Evolutionary conservation across 2,888 invertebrate genomes (phyloP).

Genomic region (Brenthis hecate): DNA sequence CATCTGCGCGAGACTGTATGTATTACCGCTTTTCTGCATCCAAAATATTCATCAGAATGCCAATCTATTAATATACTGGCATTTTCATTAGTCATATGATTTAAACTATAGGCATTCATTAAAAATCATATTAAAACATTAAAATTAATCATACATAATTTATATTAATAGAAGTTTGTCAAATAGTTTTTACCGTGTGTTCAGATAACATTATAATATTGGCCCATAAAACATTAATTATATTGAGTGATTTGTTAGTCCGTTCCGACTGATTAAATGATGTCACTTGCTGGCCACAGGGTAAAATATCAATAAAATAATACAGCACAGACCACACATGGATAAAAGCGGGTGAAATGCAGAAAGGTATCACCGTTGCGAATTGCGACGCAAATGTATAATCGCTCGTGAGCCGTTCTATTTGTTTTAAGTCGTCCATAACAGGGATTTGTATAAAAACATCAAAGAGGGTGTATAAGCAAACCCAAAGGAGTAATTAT

Average conservation of each 20-base stretch:
- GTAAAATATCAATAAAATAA: slow-evolving; percentile 55
- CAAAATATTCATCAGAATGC: slow-evolving; percentile 37
- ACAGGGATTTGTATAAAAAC: slow-evolving; percentile 78
- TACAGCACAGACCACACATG: slow-evolving; percentile 73
- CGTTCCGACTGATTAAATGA: slow-evolving; percentile 57
- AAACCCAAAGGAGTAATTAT: slow-evolving; percentile 78
- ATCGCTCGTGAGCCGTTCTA: slow-evolving; percentile 76
- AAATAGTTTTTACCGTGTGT: background rate
- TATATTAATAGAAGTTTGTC: too few relatives aligned
- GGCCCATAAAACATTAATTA: slow-evolving; percentile 4
- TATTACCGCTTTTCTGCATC: slow-evolving; percentile 56
- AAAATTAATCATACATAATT: background rate
- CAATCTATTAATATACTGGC: slow-evolving; percentile 16
- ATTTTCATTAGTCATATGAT: background rate
- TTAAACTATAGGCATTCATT: too few relatives aligned
- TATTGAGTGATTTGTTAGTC: background rate
- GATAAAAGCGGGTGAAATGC: slow-evolving; percentile 65
- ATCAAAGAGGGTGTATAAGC: slow-evolving; percentile 78
- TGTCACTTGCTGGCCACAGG: slow-evolving; percentile 59
- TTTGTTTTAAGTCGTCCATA: slow-evolving; percentile 81
- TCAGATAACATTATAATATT: background rate
- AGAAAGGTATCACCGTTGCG: slow-evolving; percentile 76
- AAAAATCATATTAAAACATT: background rate
- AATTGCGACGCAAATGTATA: slow-evolving; percentile 80
- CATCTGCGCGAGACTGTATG: slow-evolving; percentile 75